Base-by-base conservation (phyloP, 1,140 invertebrate species). In the Contarinia nasturtii region DNA sequence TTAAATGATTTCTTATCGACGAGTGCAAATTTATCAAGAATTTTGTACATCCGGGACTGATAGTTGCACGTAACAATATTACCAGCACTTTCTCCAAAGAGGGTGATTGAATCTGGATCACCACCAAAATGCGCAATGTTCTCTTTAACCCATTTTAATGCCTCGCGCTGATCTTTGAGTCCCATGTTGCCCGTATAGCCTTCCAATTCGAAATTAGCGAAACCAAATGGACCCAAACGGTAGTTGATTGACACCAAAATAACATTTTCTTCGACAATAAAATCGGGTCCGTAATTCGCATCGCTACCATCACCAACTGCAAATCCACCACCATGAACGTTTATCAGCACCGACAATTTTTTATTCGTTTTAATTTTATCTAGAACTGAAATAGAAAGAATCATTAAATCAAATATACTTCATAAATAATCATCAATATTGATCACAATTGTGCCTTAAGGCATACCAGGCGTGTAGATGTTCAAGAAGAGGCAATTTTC, bases 231-330 rank as follows among this genome's bases (percentile, higher is more conserved):
- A 48, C 77, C 77, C 11, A 79, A 55, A 48, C 80, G 66, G 50
- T 74, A 82, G 55, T 82, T 82, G 1, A 80, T 61, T 2, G 77
- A 78, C 2, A 84, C 76, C 4, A 83, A 45, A 20, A 82, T 64
- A 4, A 81, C 66, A 52, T 78, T 69, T 22, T 79, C 68, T 43
- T 76, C 71, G 19, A 80, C 52, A 2, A 82, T 53, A 57, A 70
- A 79, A 55, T 83, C 68, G 52, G 78, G 69, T 20, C 75, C 68
- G 3, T 78, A 77, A 48, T 65, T 71, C 0, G 70, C 34, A 19
- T 63, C 55, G 15, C 66, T 58, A 11, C 70, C 71, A 12, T 70
- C 68, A 15, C 76, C 77, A 2, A 52, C 50, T 15, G 67, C 61
- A 54, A 72, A 81, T 2, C 58, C 71, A 48, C 79, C 79, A 12